Evolutionary conservation across 2,113 vertebrate genomes (phyloP), one percentile per base, ranked within the genome.

Genomic region (Phalacrocorax carbo): DNA sequence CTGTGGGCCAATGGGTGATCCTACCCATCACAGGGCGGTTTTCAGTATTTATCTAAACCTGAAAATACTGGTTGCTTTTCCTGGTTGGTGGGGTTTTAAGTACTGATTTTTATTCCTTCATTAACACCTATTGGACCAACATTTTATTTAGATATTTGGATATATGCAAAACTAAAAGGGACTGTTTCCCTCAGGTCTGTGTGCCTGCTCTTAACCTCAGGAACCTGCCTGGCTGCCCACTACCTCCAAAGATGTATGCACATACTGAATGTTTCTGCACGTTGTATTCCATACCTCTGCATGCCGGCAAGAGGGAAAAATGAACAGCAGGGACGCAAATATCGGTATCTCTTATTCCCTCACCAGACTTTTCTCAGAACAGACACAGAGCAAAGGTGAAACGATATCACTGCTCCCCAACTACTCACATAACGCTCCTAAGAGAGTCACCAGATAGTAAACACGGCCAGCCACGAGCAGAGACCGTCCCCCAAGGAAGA

Each of bases 1-100:
- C 58, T n/a, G 44, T 23, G 60, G 30, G 72, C n/a, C 27, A 32
- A 16, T 0, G 11, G 13, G 10, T n/a, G n/a, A 13, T 15, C 3
- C 10, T 1, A 9, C 2, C 73, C 65, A 60, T 30, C 34, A 16
- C 8, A 19, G 8, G 20, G 26, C 7, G 3, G n/a, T 0, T 2
- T 55, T 13, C 36, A 46, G 23, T 14, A 4, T 18, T 3, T 7
- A 30, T 36, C 69, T n/a, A 48, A 66, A 84, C 15, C 26, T 30
- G 27, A 82, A 61, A 57, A 40, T 22, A n/a, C 36, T 13, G 11
- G 6, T 4, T 1, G 1, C 2, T 8, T 51, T 58, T n/a, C 65
- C 27, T 27, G 40, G 7, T n/a, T 83, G 20, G 52, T 40, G 36
- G 32, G 7, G 13, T 6, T 68, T 60, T 27, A 51, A 42, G n/a